Base-by-base conservation (phyloP, 2,113 vertebrate genomes). In the Oostethus manadensis region DNA sequence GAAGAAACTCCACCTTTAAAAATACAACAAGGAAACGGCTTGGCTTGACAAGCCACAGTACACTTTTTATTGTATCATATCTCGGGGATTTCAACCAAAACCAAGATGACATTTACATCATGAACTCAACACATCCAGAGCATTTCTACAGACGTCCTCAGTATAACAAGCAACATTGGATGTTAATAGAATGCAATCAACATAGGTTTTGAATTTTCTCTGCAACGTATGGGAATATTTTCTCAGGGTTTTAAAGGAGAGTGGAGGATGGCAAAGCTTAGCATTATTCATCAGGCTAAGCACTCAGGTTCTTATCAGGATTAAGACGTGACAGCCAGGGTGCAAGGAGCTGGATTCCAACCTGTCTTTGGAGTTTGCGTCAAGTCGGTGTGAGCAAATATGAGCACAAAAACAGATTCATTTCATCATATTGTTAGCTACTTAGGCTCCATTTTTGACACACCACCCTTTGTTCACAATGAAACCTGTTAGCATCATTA, bases 331-430 rank as follows among this genome's bases (percentile, higher is more conserved):
- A 20, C 73, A 71, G 70, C 53, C 44, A 29, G 42, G 22, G 60
- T 48, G 64, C 74, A 62, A 18, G 38, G 56, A 46, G 2, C 16
- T 68, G 61, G 72, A 78, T 77, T 81, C 71, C 69, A 69, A 71
- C 16, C 17, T 16, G 47, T 63, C 83, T 85, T 84, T 83, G 80
- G 82, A 74, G 78, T 74, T 55, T 40, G 8, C n/a, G 53, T 55
- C 35, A 8, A 40, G 18, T 33, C 18, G 3, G 18, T 55, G 35
- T 15, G 53, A 55, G 53, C 35, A 14, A 46, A 42, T 42, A 42
- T 42, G 14, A 14, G 38, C 45, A 46, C 3, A n/a, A 55, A 18
- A 18, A 38, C 21, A 21, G 18, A 55, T 40, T 15, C 40, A 55
- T 55, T 49, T n/a, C 7, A 26, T 59, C 51, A n/a, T n/a, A 35